Evolutionary conservation across 1,140 invertebrate species (phyloP), one percentile per base, ranked within the genome.

Genomic region (Choristoneura fumiferana): DNA sequence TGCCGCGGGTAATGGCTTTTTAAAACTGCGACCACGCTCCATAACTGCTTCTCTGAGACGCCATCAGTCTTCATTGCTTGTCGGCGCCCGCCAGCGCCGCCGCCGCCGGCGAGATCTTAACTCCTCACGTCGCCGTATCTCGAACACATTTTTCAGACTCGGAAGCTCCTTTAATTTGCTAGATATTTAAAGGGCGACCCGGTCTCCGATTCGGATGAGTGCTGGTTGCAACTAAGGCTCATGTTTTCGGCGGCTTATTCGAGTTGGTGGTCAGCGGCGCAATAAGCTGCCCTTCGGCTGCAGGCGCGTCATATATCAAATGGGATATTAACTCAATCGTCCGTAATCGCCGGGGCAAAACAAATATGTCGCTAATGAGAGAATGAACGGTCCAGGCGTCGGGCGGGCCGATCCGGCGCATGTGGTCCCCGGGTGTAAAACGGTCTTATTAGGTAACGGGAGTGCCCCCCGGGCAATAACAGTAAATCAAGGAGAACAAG

Each of bases 401-500:
- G 71, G 60, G 70, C 67, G 60, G 70, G 45, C 60, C 65, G 10
- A n/a, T n/a, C 37, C 52, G 74, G 73, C 81, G 76, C 83, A 83
- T 88, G 79, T 85, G 78, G 81, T 84, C 75, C 76, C 73, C 73
- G 79, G 75, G 76, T 84, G 83, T 81, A 82, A 86, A 87, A 85
- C 81, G 83, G 78, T 89, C 84, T 89, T 89, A 89, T 89, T 89
- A 89, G 84, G 84, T 87, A 89, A 81, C 86, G 72, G 79, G 84
- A 80, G 84, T 85, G 76, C 84, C 84, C 83, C 84, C 76, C 80
- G 75, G 78, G 81, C 83, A 88, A 89, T 89, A 89, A 88, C 87
- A 80, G 78, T 89, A 90, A 90, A 90, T 89, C 86, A 90, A 79
- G 78, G 78, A 81, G 77, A 86, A 83, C 84, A 90, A 88, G 86